Conservation (phyloP, 1,140 invertebrate genomes). For the Belonocnema kinseyi region DNA sequence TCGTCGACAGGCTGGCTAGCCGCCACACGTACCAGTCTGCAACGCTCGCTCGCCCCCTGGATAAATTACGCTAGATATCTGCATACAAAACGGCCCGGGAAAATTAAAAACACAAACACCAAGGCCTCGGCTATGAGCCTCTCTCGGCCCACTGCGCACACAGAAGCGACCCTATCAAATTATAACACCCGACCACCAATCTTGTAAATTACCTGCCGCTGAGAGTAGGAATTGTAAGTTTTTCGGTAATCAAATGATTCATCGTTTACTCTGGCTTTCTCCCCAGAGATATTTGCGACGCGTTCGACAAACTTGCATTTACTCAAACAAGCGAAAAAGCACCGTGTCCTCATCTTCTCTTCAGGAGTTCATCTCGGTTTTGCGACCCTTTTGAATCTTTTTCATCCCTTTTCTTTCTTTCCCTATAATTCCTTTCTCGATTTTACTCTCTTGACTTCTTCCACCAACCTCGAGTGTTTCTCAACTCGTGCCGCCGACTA, state of each 20-base stretch:
- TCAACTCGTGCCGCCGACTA: no score
- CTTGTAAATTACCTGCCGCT: conserved; percentile 62
- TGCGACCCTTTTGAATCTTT: no score
- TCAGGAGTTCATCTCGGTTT: no score
- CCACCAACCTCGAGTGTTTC: no score
- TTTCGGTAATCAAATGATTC: conserved; percentile 61
- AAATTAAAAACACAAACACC: conserved; percentile 67
- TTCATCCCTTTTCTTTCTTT: no score
- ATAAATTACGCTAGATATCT: conserved; percentile 67
- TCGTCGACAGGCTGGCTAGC: conserved; percentile 47
- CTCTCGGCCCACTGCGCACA: conserved; percentile 31
- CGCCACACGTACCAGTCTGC: conserved; percentile 57
- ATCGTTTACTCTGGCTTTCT: conserved; percentile 34
- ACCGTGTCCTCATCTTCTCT: no score
- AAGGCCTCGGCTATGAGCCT: conserved; percentile 12
- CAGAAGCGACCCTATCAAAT: conserved; percentile 54
- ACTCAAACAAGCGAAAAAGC: not conserved
- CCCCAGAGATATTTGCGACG: not conserved
- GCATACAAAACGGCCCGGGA: conserved; percentile 63
- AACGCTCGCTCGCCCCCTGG: conserved; percentile 40
- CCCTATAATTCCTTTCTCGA: no score
- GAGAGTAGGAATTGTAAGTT: conserved; percentile 61
- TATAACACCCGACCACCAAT: conserved; percentile 56
- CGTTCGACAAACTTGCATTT: not conserved
- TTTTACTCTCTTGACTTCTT: no score